phyloP scores from a whole-genome alignment of 1,140 invertebrate genomes.

The Bombus confusus region DNA sequence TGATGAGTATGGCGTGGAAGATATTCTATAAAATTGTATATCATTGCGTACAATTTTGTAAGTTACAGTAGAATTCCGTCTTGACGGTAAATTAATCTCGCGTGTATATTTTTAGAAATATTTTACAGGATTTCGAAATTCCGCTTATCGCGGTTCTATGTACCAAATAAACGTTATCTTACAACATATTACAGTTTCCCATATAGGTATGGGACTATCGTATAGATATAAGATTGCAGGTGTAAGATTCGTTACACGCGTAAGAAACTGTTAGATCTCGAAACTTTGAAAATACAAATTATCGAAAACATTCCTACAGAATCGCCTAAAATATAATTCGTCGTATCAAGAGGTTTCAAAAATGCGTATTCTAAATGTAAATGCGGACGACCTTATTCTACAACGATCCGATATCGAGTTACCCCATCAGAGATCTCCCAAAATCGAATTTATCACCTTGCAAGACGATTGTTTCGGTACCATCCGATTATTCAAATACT shows the following conservation, averaged over 20 bases:
- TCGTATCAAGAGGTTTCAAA: background rate
- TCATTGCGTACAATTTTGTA: background rate
- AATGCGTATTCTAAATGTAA: background rate
- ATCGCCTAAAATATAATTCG: background rate
- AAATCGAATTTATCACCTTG: background rate
- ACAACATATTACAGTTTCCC: no score
- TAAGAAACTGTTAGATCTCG: no score
- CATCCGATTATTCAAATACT: constrained; percentile 29
- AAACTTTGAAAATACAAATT: background rate
- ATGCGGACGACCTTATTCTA: background rate
- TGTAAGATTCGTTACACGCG: no score
- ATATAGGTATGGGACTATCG: no score
- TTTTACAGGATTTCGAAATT: background rate
- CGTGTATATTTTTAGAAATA: background rate
- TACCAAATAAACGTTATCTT: background rate
- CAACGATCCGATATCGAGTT: background rate
- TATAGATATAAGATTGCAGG: no score
- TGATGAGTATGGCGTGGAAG: background rate
- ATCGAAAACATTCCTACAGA: background rate
- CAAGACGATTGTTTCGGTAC: constrained; percentile 10
- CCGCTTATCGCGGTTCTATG: background rate
- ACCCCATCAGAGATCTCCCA: background rate
- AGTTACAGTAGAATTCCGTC: background rate
- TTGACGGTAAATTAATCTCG: no score
- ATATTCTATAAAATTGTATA: background rate